These are phyloP conservation scores for Sphaerophoria taeniata DNA, from an alignment of 2,888 invertebrate species.

Conservation along the genomic window DNA sequence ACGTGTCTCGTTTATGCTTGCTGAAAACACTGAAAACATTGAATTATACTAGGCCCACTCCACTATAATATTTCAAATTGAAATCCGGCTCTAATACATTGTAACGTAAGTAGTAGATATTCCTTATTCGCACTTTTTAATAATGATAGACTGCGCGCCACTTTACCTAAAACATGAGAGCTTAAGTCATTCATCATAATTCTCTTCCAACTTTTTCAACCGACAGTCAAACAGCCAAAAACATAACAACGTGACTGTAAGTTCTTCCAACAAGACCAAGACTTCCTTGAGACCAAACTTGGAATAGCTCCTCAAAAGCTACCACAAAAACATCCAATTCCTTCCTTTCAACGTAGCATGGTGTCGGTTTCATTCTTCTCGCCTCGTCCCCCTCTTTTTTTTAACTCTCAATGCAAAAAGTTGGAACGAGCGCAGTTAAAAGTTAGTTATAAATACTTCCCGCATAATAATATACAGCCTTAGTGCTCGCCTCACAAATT, in stretches of 20 bases:
- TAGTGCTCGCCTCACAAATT: background rate
- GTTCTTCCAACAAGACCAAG: background rate
- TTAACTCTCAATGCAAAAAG: no score
- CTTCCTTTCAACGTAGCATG: background rate
- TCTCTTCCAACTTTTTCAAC: background rate
- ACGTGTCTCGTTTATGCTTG: no score
- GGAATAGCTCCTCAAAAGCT: background rate
- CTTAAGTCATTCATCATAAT: conserved; percentile 9
- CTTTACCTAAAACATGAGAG: background rate
- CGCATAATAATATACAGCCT: conserved; percentile 1
- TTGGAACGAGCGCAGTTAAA: no score
- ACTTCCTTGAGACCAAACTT: background rate
- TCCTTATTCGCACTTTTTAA: background rate
- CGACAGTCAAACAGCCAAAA: background rate
- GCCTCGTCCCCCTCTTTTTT: background rate
- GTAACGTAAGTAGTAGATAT: background rate
- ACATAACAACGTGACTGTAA: conserved; percentile 7
- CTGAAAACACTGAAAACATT: no score
- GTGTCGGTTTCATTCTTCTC: no score
- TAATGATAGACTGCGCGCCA: background rate
- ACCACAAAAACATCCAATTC: background rate
- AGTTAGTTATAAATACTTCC: no score
- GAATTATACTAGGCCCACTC: no score
- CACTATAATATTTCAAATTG: no score
- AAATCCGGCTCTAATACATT: no score